These are phyloP conservation scores for Alethe castanea DNA, from an alignment of 2,113 vertebrate genomes.

Conservation along the genomic window DNA sequence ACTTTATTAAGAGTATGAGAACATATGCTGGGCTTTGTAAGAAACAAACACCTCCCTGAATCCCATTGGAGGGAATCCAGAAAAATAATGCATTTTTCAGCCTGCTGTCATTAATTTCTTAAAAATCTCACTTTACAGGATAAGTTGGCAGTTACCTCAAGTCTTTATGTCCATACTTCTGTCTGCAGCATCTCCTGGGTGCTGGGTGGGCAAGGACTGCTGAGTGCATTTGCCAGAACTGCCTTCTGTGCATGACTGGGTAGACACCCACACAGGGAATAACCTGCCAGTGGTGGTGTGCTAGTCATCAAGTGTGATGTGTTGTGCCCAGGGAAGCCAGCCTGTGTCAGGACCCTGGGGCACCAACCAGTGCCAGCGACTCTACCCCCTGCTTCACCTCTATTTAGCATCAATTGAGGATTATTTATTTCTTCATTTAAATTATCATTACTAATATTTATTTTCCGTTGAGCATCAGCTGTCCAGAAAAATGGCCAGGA, in stretches of 20 bases:
- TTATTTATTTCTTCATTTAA: background rate
- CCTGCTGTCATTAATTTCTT: background rate
- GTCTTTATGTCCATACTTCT: background rate
- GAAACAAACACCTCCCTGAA: background rate
- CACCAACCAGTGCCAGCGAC: too few relatives aligned
- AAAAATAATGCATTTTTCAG: background rate
- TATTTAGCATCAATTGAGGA: background rate
- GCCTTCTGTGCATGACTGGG: rapidly evolving
- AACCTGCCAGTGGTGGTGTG: too few relatives aligned
- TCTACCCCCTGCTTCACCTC: rapidly evolving
- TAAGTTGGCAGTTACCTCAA: background rate
- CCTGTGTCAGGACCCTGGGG: too few relatives aligned
- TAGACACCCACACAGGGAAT: rapidly evolving
- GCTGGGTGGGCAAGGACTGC: background rate
- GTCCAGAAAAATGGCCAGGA: background rate
- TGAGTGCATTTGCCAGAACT: background rate
- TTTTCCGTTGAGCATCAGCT: background rate
- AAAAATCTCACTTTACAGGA: background rate
- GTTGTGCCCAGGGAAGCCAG: too few relatives aligned
- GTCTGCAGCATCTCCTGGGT: background rate
- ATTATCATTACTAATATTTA: background rate
- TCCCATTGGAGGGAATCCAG: background rate
- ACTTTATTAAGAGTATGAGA: background rate
- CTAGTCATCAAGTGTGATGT: background rate
- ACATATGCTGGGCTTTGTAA: rapidly evolving